These are phyloP conservation scores for Syngnathus floridae DNA, from an alignment of 2,113 vertebrate genomes.

Conservation along the genomic window DNA sequence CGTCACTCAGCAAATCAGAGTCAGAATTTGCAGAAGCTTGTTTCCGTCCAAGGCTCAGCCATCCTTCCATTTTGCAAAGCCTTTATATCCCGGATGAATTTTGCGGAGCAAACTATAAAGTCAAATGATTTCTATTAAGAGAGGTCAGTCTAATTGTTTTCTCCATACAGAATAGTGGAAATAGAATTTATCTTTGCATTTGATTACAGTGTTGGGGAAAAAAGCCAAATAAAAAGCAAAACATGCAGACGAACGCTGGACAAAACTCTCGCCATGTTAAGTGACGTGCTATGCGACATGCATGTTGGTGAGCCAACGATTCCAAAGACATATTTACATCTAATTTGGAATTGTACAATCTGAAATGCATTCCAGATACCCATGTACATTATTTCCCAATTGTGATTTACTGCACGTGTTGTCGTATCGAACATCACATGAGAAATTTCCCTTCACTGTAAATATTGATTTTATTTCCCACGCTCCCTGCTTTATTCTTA, in stretches of 20 bases:
- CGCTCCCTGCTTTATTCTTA: constrained; percentile 28
- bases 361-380: background rate
- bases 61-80: too few relatives aligned
- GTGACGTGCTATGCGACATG: too few relatives aligned
- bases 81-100: too few relatives aligned
- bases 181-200: too few relatives aligned
- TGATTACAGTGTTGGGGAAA: too few relatives aligned
- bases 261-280: too few relatives aligned
- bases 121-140: background rate
- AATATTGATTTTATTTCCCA: constrained; percentile 28
- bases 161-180: too few relatives aligned
- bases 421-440: constrained; percentile 9
- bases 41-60: background rate
- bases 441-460: constrained; percentile 24
- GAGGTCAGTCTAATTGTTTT: background rate
- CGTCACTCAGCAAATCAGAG: constrained; percentile 58
- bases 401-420: constrained; percentile 1
- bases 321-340: background rate
- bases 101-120: background rate
- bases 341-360: background rate
- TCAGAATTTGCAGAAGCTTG: constrained; percentile 26
- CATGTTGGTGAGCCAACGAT: background rate
- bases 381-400: background rate
- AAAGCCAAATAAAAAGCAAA: too few relatives aligned
- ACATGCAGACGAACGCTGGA: too few relatives aligned